Percentiles rank a stretch among this genome's conserved stretches.
Evolutionary conservation across 2,888 invertebrate genomes (phyloP).

Genomic region (Drosophila paramelanica): DNA sequence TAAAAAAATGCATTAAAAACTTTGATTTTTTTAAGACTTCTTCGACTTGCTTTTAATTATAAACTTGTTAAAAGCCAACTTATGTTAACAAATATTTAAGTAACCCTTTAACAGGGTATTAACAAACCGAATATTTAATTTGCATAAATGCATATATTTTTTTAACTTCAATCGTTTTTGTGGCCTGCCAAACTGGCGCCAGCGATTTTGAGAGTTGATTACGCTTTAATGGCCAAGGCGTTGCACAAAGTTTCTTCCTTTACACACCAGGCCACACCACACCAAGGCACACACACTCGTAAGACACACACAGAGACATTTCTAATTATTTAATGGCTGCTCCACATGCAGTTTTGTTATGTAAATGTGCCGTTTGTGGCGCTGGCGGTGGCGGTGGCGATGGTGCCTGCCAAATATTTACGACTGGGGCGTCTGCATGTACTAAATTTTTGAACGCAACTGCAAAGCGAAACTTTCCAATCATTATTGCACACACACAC

Average conservation of each 20-base stretch:
- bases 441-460: constrained; percentile 71
- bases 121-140: not conserved
- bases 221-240: constrained; percentile 76
- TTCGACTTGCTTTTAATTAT: no score
- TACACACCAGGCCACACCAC: not conserved
- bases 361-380: constrained; percentile 66
- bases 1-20: no score
- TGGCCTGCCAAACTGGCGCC: constrained; percentile 50
- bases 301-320: constrained; percentile 49
- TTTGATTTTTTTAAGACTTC: no score
- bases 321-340: constrained; percentile 80
- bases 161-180: constrained; percentile 35
- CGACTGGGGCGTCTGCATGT: constrained; percentile 62
- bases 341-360: constrained; percentile 79
- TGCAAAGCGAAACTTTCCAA: constrained; percentile 73
- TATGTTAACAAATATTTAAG: not conserved
- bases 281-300: not conserved
- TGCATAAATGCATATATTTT: not conserved
- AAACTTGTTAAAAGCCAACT: no score
- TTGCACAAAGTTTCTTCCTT: constrained; percentile 54
- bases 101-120: constrained; percentile 35
- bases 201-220: constrained; percentile 72
- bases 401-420: constrained; percentile 69
- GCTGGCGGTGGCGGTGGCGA: constrained; percentile 15
- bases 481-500: constrained; percentile 67